Evolutionary conservation across 2,888 invertebrate genomes (phyloP).

Genomic region (Tipula confusa): DNA sequence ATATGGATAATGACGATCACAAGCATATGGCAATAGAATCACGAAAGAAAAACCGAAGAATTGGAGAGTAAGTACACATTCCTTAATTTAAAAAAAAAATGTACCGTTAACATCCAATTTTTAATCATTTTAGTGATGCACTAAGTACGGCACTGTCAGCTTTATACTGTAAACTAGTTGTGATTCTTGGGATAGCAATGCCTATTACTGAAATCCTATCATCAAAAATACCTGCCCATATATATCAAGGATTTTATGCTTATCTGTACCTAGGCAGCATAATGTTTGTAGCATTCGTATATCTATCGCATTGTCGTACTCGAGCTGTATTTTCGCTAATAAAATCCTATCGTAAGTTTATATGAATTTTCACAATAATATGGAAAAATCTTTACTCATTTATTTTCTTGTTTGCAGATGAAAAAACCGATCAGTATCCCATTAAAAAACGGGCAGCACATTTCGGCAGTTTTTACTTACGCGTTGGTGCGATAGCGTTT

Average conservation of each 20-base stretch:
- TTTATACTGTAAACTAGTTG: slow-evolving; percentile 78
- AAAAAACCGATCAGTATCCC: slow-evolving; percentile 46
- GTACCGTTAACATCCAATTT: background rate
- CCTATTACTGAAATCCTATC: slow-evolving; percentile 84
- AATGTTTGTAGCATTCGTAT: slow-evolving; percentile 69
- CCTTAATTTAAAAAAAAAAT: background rate
- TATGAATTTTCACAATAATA: background rate
- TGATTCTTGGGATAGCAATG: slow-evolving; percentile 78
- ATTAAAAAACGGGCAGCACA: slow-evolving; percentile 51
- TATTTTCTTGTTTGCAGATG: too few species aligned
- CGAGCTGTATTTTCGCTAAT: slow-evolving; percentile 60
- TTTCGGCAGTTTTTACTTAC: slow-evolving; percentile 82
- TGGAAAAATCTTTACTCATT: too few species aligned
- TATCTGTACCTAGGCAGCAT: slow-evolving; percentile 76
- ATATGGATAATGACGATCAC: slow-evolving; percentile 32
- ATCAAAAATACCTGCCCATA: slow-evolving; percentile 65
- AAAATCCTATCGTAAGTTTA: slow-evolving; percentile 50
- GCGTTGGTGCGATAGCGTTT: slow-evolving; percentile 68
- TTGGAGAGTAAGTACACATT: slow-evolving; percentile 53
- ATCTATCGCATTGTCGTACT: slow-evolving; percentile 61
- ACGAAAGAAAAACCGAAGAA: slow-evolving; percentile 48
- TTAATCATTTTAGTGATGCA: slow-evolving; percentile 55
- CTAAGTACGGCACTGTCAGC: slow-evolving; percentile 71
- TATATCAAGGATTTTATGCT: slow-evolving; percentile 81
- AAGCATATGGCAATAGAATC: slow-evolving; percentile 40